phyloP scores from a whole-genome alignment of 23 tunicate species.

The Oikopleura vanhoeffeni region DNA sequence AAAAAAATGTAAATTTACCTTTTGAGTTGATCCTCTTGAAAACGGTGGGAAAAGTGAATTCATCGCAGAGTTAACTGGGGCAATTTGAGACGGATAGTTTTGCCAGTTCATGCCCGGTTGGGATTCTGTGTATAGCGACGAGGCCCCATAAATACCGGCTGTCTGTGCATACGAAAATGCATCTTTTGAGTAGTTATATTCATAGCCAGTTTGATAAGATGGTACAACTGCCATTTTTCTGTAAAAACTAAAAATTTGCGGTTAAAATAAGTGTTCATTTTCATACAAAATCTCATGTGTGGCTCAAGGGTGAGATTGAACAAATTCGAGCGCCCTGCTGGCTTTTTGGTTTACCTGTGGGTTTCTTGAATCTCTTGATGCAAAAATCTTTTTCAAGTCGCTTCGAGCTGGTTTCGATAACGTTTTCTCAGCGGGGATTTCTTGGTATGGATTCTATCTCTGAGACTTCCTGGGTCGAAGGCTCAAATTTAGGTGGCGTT shows the following conservation, averaged over 20 bases:
- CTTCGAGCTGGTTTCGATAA: neutral
- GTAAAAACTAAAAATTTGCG: too few relatives aligned
- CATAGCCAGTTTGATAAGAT: neutral
- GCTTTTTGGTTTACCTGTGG: neutral
- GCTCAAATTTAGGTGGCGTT: too few relatives aligned
- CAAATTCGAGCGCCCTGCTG: neutral
- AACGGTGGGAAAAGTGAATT: neutral
- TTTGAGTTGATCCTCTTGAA: conserved; percentile 4
- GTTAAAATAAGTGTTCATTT: too few relatives aligned
- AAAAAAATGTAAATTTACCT: conserved; percentile 5
- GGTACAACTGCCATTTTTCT: conserved; percentile 4
- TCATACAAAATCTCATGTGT: too few relatives aligned
- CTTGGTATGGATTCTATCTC: neutral
- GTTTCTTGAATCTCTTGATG: neutral
- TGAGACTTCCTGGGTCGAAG: neutral
- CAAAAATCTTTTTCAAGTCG: neutral
- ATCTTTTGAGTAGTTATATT: neutral
- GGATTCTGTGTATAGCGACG: neutral
- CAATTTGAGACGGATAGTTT: conserved; percentile 2
- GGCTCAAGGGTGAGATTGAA: too few relatives aligned
- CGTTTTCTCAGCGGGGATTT: conserved; percentile 1
- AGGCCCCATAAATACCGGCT: neutral
- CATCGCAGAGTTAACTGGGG: neutral
- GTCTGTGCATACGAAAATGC: neutral
- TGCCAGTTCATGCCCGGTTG: neutral